A percentile compares a stretch with the other conserved stretches of the same genome.
Conservation (phyloP, 1,140 invertebrate species). For the Meteorus sp. region DNA sequence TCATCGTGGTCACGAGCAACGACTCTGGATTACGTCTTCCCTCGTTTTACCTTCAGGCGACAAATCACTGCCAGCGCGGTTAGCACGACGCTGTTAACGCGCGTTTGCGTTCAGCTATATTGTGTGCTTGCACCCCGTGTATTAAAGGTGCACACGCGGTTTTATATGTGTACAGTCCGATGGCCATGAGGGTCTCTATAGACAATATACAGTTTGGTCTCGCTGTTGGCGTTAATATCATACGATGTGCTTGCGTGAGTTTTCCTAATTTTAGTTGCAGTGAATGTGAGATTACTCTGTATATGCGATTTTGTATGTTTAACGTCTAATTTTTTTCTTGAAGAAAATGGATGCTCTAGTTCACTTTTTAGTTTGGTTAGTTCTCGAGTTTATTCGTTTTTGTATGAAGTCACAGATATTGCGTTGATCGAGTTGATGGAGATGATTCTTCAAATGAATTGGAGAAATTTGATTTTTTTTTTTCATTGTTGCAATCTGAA, state of each 20-base stretch:
- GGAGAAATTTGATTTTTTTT: no score
- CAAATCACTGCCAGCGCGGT: constrained; percentile 6
- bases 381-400: no score
- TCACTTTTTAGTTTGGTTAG: no score
- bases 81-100: constrained; percentile 8
- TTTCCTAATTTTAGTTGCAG: constrained; percentile 33
- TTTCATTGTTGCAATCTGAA: no score
- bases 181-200: neutral
- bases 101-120: neutral
- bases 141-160: neutral
- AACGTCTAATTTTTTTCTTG: constrained; percentile 3
- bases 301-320: no score
- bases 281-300: constrained; percentile 17
- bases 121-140: no score
- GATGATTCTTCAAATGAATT: no score
- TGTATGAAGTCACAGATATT: no score
- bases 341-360: constrained; percentile 17
- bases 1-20: constrained; percentile 14
- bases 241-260: constrained; percentile 33
- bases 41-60: constrained; percentile 12
- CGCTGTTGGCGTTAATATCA: neutral
- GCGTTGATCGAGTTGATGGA: no score
- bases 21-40: constrained; percentile 13
- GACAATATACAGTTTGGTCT: neutral
- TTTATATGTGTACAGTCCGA: neutral